These are phyloP conservation scores for Cyphomyrus plagiostoma DNA, from an alignment of 2,113 vertebrate species.

Conservation along the genomic window DNA sequence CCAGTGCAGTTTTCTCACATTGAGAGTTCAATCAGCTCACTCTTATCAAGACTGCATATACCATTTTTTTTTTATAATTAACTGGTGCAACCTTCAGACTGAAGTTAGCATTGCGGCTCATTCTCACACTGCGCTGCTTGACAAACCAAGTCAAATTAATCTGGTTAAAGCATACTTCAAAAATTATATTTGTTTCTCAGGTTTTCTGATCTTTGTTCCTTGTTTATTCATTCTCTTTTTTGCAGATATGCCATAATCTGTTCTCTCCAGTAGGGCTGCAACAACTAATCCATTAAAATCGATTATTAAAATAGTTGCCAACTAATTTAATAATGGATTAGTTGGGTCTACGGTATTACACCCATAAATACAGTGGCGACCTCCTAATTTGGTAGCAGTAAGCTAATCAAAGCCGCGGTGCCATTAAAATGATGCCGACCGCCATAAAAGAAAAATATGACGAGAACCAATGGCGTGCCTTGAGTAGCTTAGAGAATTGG, in stretches of 20 bases:
- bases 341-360: too few species aligned
- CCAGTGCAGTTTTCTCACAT: constrained; percentile 16
- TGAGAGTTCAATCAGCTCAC: constrained; percentile 52
- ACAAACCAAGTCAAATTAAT: background rate
- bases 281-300: too few species aligned
- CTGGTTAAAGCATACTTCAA: background rate
- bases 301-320: too few species aligned
- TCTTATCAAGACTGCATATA: constrained; percentile 56
- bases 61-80: constrained; percentile 27
- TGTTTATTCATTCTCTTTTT: background rate
- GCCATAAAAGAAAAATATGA: too few species aligned
- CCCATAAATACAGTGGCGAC: too few species aligned
- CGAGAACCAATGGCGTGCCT: too few species aligned
- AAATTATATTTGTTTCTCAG: background rate
- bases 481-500: too few species aligned
- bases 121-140: background rate
- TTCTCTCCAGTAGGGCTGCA: background rate
- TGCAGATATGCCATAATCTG: background rate
- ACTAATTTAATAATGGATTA: too few species aligned
- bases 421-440: too few species aligned
- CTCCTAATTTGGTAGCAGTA: too few species aligned
- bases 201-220: background rate
- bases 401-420: too few species aligned
- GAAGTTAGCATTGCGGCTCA: background rate
- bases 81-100: constrained; percentile 42